These are phyloP conservation scores for Acanthornis magna DNA, from an alignment of 2,797 vertebrate species.

Conservation along the genomic window DNA sequence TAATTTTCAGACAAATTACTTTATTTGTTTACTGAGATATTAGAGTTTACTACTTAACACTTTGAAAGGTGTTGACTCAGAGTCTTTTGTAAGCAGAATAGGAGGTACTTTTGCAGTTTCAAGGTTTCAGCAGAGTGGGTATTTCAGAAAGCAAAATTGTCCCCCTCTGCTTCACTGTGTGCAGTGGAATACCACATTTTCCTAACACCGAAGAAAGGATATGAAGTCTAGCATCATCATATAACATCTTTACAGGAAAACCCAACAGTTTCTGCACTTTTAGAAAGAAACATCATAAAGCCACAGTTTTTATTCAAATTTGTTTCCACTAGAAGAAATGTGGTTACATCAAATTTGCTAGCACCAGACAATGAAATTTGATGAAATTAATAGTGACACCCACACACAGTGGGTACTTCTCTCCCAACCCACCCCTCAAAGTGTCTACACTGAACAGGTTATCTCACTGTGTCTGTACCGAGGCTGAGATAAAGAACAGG, in stretches of 20 bases:
- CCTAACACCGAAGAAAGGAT: neutral
- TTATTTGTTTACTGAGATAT: neutral
- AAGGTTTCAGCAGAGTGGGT: neutral
- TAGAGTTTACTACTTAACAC: neutral
- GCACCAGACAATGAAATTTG: neutral
- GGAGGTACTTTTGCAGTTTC: neutral
- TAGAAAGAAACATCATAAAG: neutral
- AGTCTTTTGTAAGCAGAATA: neutral
- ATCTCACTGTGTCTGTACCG: neutral
- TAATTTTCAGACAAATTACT: neutral
- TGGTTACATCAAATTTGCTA: neutral
- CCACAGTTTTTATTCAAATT: neutral
- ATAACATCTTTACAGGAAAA: neutral
- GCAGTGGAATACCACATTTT: neutral
- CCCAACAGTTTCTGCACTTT: neutral
- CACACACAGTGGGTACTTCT: neutral
- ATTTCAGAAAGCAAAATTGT: neutral
- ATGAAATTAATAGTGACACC: neutral
- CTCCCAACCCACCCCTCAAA: neutral
- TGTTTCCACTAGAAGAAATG: neutral
- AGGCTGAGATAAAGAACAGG: neutral
- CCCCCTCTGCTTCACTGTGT: neutral
- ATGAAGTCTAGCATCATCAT: neutral
- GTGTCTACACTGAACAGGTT: neutral
- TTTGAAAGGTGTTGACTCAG: neutral